Base-by-base conservation (phyloP, 2,888 invertebrate species). In the Chrysomela aeneicollis region DNA sequence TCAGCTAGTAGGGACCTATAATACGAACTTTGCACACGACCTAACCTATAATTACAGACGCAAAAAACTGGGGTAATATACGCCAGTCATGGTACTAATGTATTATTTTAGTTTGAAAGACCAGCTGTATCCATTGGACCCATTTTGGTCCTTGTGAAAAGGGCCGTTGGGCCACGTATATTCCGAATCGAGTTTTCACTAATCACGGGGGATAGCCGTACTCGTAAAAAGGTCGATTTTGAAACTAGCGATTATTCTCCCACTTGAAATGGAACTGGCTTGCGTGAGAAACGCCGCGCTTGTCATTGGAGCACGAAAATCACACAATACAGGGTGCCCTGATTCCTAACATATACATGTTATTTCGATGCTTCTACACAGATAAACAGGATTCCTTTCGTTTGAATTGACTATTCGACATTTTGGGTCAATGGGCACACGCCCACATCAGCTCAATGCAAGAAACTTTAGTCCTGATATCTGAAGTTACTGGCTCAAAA, bases 21-120 rank as follows among this genome's bases (percentile, higher is more conserved):
- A 63, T 64, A 61, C 60, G 60, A 71, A 73, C 73, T 72, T 71
- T 71, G 74, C 73, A 74, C 75, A 74, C 73, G 72, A 70, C 71
- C 70, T 68, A 74, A 73, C 68, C 78, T 75, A 77, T 79, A 78
- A 79, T 79, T 79, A 78, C 74, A 70, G 75, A 77, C 77, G 76
- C 78, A 78, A 77, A 75, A 77, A 78, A 77, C 72, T 73, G 72
- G 80, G 79, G 79, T 79, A 75, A 76, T 79, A 80, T 76, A 70
- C 76, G 79, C 80, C 78, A 81, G 81, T 81, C 81, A 81, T 78
- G 80, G 73, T 73, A 74, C 75, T 80, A 80, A 81, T 81, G 80
- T 80, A 79, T 79, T 78, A 79, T 80, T 80, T 80, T 77, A 77
- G 76, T 76, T 79, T 78, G 65, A 66, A 73, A 73, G 73, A 74